These are phyloP conservation scores for Lepilemur septentrionalis DNA, from an alignment of 2,797 vertebrate species.

Conservation along the genomic window DNA sequence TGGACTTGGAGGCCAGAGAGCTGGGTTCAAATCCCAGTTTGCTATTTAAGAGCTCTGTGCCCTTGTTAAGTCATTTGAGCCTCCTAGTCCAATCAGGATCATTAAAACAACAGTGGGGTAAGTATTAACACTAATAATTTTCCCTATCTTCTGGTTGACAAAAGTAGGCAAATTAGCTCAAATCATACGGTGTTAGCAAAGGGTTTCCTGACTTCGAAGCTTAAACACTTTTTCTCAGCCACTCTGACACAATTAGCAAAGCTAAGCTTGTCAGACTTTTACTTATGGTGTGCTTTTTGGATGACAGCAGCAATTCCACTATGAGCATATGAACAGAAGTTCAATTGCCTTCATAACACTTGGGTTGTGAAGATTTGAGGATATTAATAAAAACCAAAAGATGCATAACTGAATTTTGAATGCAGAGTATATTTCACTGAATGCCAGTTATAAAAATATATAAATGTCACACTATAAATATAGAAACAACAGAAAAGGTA, in stretches of 20 bases:
- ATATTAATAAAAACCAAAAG: slow-evolving; percentile 59
- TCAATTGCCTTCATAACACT: slow-evolving; percentile 50
- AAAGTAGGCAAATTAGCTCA: slow-evolving; percentile 1
- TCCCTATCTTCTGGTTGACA: not conserved
- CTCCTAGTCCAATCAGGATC: not conserved
- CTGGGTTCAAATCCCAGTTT: slow-evolving; percentile 53
- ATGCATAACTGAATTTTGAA: slow-evolving; percentile 36
- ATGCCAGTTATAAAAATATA: slow-evolving; percentile 54
- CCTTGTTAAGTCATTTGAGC: slow-evolving; percentile 65
- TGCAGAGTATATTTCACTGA: slow-evolving; percentile 42
- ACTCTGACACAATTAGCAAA: not conserved
- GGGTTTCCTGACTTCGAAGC: not conserved
- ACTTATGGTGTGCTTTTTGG: not conserved
- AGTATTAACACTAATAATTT: slow-evolving; percentile 53
- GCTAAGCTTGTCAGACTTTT: not conserved
- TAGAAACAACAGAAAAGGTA: slow-evolving; percentile 3
- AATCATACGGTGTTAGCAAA: not conserved
- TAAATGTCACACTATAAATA: slow-evolving; percentile 66
- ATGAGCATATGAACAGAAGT: slow-evolving; percentile 31
- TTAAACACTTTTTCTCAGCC: not conserved
- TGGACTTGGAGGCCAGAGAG: slow-evolving; percentile 48
- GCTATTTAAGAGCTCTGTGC: slow-evolving; percentile 29
- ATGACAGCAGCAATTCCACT: not conserved
- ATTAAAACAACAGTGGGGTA: slow-evolving; percentile 56
- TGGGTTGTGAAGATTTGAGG: slow-evolving; percentile 45